A percentile compares a stretch with the other conserved stretches of the same genome.
These are phyloP conservation scores for Urocolius indicus DNA, from an alignment of 2,113 vertebrate species.

Conservation along the genomic window DNA sequence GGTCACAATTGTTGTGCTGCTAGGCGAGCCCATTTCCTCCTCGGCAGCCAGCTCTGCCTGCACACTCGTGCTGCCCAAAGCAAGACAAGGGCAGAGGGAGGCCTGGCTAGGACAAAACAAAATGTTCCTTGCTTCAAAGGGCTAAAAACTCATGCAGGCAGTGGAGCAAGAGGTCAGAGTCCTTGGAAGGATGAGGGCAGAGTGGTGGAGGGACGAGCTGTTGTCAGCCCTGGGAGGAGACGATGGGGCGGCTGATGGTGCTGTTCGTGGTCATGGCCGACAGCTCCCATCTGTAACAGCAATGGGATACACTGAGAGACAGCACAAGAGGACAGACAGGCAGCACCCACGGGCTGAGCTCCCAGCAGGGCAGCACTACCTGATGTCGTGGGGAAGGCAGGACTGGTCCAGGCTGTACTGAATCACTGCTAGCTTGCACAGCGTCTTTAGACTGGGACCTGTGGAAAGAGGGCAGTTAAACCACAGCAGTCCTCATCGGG, in stretches of 20 bases:
- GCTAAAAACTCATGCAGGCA: slow-evolving; percentile 68
- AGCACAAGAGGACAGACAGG: not conserved
- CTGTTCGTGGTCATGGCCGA: slow-evolving; percentile 99
- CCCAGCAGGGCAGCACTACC: slow-evolving; percentile 72
- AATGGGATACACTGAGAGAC: not conserved
- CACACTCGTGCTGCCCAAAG: not conserved
- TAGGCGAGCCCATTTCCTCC: not conserved
- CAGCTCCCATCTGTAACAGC: slow-evolving; percentile 93
- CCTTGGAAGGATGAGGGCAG: slow-evolving; percentile 34
- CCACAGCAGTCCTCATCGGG: not conserved
- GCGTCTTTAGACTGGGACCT: slow-evolving; percentile 98
- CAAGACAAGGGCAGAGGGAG: not conserved
- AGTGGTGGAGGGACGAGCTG: slow-evolving; percentile 27
- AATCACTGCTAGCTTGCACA: slow-evolving; percentile 98
- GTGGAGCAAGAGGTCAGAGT: slow-evolving; percentile 62
- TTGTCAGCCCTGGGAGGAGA: slow-evolving; percentile 91
- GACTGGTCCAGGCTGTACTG: slow-evolving; percentile 97
- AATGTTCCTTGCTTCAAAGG: slow-evolving; percentile 56
- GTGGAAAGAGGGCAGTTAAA: slow-evolving; percentile 22
- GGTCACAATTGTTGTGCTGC: slow-evolving; percentile 16
- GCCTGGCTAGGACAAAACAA: not conserved
- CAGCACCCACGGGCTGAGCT: not conserved
- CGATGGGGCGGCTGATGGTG: slow-evolving; percentile 97
- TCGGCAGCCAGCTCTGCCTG: not conserved
- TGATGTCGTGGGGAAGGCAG: slow-evolving; percentile 96